Evolutionary conservation across 2,797 vertebrate species (phyloP).

Genomic region (Emydoidea blandingii): DNA sequence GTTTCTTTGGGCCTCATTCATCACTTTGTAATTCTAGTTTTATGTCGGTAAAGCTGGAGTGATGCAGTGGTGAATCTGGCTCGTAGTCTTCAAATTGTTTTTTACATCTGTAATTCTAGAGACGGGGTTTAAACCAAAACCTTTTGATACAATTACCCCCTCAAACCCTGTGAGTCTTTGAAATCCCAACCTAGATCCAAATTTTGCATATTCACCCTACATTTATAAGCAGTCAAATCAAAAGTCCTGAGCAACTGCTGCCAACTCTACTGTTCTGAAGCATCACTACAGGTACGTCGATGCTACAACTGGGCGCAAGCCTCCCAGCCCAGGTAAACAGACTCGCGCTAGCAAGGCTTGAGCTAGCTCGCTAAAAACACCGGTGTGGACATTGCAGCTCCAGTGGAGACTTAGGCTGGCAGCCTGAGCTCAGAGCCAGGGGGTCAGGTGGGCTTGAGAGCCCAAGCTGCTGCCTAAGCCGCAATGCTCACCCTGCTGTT

Average conservation of each 20-base stretch:
- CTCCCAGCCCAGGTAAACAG: too few relatives aligned
- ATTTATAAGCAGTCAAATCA: not conserved
- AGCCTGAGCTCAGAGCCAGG: too few relatives aligned
- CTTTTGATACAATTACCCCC: not conserved
- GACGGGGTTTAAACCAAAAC: constrained; percentile 20
- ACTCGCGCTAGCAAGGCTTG: too few relatives aligned
- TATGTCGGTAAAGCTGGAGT: not conserved
- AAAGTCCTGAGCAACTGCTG: constrained; percentile 2
- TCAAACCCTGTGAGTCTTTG: not conserved
- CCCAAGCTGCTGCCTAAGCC: not conserved
- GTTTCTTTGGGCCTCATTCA: not conserved
- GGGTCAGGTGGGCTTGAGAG: too few relatives aligned
- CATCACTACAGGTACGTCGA: not conserved
- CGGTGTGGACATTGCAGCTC: too few relatives aligned
- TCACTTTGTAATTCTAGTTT: not conserved
- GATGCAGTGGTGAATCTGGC: not conserved
- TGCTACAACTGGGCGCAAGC: too few relatives aligned
- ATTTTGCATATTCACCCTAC: constrained; percentile 1
- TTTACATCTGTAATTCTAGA: constrained; percentile 27
- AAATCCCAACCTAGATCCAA: constrained; percentile 18
- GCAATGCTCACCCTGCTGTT: not conserved
- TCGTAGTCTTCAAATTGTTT: not conserved
- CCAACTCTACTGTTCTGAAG: not conserved
- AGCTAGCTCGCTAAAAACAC: too few relatives aligned
- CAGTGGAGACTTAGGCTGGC: too few relatives aligned